Base-by-base conservation (phyloP, 2,797 vertebrate genomes). In the Muraenolepis orangiensis region DNA sequence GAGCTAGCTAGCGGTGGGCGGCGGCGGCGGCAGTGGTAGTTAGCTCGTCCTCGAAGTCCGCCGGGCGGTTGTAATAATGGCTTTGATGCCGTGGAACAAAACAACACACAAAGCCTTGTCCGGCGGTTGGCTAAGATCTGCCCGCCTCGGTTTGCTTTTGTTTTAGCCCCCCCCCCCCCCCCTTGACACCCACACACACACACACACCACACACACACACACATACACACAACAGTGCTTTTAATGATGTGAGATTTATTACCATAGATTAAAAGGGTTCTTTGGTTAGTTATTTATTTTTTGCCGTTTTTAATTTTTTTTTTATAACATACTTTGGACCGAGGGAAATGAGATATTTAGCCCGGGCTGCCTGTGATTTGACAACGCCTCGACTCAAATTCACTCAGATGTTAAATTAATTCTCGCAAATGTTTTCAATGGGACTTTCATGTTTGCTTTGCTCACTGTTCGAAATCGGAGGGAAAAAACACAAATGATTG, bases 401-500 rank as follows among this genome's bases (percentile, higher is more conserved):
- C 90, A 93, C 86, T 92, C 86, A 90, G 91, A 90, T 93, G 92
- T 93, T 89, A 93, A 93, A 93, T 92, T 91, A 93, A 92, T 92
- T 91, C 87, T 89, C 86, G 87, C 87, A 87, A 84, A 91, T 90
- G 90, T 92, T 90, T 91, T 91, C 89, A 89, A 81, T 89, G 88
- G 90, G 91, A 92, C 90, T 89, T 90, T 88, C 88, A 82, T 92
- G 88, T 93, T 91, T 88, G 90, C 86, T 75, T 86, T 85, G 86
- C 90, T 91, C 87, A 80, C 87, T 86, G 90, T 91, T 91, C 83
- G 89, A 90, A 92, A 91, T 91, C 87, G 72, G 85, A 89, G 87
- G 89, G 91, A 93, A 91, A 91, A 93, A 91, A 92, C 89, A 92
- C 90, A 91, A 91, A 91, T 92, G 89, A 90, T 91, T 91, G 90